Evolutionary conservation across 2,888 invertebrate species (phyloP).

Genomic region (Drosophila colorata): DNA sequence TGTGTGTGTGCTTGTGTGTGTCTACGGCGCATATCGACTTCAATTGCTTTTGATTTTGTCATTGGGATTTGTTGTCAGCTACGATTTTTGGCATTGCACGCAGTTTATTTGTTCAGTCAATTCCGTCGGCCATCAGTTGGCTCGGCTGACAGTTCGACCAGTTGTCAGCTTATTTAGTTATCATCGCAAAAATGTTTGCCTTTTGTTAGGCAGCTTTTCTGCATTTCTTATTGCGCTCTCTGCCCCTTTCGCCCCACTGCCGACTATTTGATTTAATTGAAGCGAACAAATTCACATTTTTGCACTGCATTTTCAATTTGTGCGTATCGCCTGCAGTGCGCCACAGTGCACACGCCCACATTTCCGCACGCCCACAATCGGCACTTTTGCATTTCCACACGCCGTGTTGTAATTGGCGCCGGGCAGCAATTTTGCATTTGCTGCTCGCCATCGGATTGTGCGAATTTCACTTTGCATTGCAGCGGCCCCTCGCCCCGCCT

Average conservation of each 20-base stretch:
- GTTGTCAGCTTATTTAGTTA: conserved; percentile 72
- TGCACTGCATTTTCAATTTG: conserved; percentile 65
- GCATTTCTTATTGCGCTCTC: conserved; percentile 17
- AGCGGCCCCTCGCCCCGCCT: neutral
- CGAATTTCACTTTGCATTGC: conserved; percentile 56
- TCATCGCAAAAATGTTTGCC: conserved; percentile 67
- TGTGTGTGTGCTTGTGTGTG: conserved; percentile 15
- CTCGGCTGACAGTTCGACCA: conserved; percentile 11
- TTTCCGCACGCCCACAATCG: conserved; percentile 1
- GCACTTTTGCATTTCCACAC: neutral
- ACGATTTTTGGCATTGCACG: conserved; percentile 64
- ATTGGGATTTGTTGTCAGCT: conserved; percentile 79
- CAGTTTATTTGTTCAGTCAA: conserved; percentile 51
- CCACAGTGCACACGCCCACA: conserved; percentile 7
- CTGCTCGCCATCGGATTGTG: conserved; percentile 40
- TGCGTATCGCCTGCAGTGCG: conserved; percentile 14
- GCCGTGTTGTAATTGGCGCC: conserved; percentile 53
- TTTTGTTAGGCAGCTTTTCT: conserved; percentile 45
- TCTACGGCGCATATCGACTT: conserved; percentile 66
- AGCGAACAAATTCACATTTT: conserved; percentile 38
- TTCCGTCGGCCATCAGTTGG: conserved; percentile 4
- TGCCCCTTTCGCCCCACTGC: neutral
- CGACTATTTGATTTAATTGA: conserved; percentile 3
- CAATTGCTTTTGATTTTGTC: conserved; percentile 79
- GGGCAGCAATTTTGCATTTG: conserved; percentile 49